A percentile compares a stretch with the other conserved stretches of the same genome.
Conservation (phyloP, 1,140 invertebrate genomes). For the Drosophila eugracilis region DNA sequence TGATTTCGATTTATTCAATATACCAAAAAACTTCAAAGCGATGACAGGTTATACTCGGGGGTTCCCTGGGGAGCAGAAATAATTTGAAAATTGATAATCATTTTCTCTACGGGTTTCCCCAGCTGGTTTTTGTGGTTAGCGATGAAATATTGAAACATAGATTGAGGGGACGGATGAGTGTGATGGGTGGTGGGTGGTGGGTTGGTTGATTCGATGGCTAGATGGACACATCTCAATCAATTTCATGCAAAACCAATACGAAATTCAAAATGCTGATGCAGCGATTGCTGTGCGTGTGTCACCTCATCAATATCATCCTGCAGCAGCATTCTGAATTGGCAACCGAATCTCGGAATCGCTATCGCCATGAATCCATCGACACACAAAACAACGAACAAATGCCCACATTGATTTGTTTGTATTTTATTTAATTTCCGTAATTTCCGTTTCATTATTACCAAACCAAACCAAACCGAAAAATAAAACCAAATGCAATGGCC, state of each 20-base stretch:
- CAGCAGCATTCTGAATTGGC: constrained; percentile 19
- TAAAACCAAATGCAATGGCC: constrained; percentile 63
- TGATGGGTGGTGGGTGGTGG: too few relatives aligned
- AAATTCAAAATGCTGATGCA: constrained; percentile 40
- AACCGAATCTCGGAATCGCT: constrained; percentile 6
- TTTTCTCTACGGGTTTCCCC: constrained; percentile 23
- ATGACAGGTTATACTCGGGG: constrained; percentile 10
- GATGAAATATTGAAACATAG: constrained; percentile 28
- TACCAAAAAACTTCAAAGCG: constrained; percentile 30
- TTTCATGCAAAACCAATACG: constrained; percentile 40
- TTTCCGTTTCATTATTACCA: constrained; percentile 81
- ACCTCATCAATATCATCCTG: constrained; percentile 46
- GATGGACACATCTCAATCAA: constrained; percentile 48
- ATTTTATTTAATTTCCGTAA: constrained; percentile 83
- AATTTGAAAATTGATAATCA: constrained; percentile 53
- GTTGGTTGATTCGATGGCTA: not conserved
- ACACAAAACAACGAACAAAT: constrained; percentile 78
- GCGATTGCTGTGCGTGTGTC: constrained; percentile 39
- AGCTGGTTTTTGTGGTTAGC: constrained; percentile 19
- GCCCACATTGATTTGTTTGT: constrained; percentile 80
- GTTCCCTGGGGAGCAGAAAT: constrained; percentile 25
- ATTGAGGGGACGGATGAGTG: too few relatives aligned
- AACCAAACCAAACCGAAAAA: too few relatives aligned
- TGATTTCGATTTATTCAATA: constrained; percentile 21
- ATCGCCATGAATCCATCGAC: constrained; percentile 46